A percentile compares a stretch with the other conserved stretches of the same genome.
Conservation (phyloP, 2,888 invertebrate species). For the Rhaphigaster nebulosa region DNA sequence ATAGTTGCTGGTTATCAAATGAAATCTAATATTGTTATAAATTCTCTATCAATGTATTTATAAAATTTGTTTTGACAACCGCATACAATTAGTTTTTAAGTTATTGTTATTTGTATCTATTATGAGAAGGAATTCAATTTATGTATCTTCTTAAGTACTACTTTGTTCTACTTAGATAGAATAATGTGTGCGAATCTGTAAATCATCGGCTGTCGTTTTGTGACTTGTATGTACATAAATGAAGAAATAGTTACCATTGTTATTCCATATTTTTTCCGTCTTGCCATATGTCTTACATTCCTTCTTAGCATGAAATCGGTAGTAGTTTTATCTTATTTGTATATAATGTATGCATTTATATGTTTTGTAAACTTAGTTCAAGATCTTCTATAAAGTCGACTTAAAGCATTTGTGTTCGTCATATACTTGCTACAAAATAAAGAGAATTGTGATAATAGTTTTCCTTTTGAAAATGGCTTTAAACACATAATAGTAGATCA, state of each 20-base stretch:
- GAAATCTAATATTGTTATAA: constrained; percentile 9
- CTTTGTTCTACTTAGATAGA: constrained; percentile 39
- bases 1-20: neutral
- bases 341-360: constrained; percentile 8
- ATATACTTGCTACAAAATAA: neutral
- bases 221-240: neutral
- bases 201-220: neutral
- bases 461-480: neutral
- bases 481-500: neutral
- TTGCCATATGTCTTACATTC: constrained; percentile 10
- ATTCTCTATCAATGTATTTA: neutral
- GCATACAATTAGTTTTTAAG: neutral
- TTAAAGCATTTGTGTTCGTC: neutral
- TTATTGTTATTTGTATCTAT: constrained; percentile 10
- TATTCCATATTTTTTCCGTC: neutral
- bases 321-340: neutral
- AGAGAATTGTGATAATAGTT: constrained; percentile 25
- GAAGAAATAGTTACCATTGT: constrained; percentile 22
- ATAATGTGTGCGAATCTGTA: neutral
- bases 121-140: constrained; percentile 1
- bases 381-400: neutral
- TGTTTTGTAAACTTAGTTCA: constrained; percentile 22
- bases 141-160: constrained; percentile 7
- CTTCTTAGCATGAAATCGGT: constrained; percentile 25
- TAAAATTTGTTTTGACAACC: neutral